These are phyloP conservation scores for Pseudorasbora parva DNA, from an alignment of 2,113 vertebrate species.

Conservation along the genomic window DNA sequence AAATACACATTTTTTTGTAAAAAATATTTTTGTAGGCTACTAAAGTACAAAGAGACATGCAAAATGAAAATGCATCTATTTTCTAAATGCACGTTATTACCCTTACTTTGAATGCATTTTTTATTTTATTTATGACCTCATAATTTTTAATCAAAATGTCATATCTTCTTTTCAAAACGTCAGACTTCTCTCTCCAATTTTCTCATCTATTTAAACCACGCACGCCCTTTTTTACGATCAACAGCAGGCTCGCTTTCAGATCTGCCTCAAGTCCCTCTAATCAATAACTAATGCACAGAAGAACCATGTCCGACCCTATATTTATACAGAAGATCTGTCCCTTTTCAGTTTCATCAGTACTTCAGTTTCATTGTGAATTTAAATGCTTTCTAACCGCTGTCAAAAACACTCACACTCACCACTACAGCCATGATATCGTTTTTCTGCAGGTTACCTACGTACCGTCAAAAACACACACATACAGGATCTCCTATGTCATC, in stretches of 20 bases:
- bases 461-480: constrained; percentile 10
- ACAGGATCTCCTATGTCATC: neutral
- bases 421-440: neutral
- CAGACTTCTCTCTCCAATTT: too few relatives aligned
- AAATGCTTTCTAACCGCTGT: neutral
- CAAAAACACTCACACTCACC: constrained; percentile 12
- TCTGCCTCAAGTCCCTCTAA: neutral
- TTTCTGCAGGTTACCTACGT: neutral
- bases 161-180: too few relatives aligned
- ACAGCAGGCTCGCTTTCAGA: neutral
- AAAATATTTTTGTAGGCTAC: too few relatives aligned
- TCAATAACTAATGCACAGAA: neutral
- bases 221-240: neutral
- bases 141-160: too few relatives aligned
- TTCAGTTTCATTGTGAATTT: neutral
- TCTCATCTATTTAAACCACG: too few relatives aligned
- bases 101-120: too few relatives aligned
- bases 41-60: too few relatives aligned
- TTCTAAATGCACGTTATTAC: too few relatives aligned
- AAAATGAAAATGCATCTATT: too few relatives aligned
- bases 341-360: too few relatives aligned
- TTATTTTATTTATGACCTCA: neutral
- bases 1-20: too few relatives aligned
- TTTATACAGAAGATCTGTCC: neutral
- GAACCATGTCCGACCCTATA: neutral